Evolutionary conservation across 2,888 invertebrate genomes (phyloP).

Genomic region (Cheilosia variabilis): DNA sequence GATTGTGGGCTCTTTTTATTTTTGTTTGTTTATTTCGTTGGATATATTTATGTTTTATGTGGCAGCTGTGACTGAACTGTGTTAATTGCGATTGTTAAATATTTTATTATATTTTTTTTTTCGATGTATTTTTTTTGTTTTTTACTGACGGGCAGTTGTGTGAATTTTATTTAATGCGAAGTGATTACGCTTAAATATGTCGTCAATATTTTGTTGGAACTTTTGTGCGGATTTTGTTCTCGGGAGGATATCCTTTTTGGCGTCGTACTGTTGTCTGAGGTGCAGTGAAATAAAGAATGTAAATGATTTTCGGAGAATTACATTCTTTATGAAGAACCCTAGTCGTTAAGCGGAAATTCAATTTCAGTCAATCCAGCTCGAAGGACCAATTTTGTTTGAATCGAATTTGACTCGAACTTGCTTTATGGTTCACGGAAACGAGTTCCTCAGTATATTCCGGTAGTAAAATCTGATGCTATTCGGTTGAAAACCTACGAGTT

Average conservation of each 20-base stretch:
- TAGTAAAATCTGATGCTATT: too few species aligned
- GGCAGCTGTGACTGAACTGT: constrained; percentile 53
- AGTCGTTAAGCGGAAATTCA: background rate
- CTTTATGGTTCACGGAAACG: too few species aligned
- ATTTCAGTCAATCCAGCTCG: background rate
- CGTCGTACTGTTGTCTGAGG: too few species aligned
- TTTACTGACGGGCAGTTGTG: constrained; percentile 17
- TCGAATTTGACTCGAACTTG: background rate
- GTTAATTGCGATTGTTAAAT: constrained; percentile 72
- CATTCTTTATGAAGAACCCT: too few species aligned
- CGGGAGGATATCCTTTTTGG: background rate
- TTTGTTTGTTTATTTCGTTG: constrained; percentile 10
- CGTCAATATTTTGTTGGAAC: background rate
- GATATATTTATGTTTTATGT: constrained; percentile 33
- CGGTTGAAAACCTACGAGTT: too few species aligned
- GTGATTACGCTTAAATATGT: constrained; percentile 17
- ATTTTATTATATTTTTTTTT: constrained; percentile 35
- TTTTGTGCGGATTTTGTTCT: background rate
- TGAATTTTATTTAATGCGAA: constrained; percentile 31
- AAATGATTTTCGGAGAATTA: background rate
- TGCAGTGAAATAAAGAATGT: too few species aligned
- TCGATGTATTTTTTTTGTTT: constrained; percentile 4
- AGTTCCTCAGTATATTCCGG: too few species aligned
- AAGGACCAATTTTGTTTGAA: background rate
- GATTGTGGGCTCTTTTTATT: constrained; percentile 6